Percentiles rank a stretch among this genome's conserved stretches.
Conservation (phyloP, 1,140 invertebrate genomes). For the Caenorhabditis latens region DNA sequence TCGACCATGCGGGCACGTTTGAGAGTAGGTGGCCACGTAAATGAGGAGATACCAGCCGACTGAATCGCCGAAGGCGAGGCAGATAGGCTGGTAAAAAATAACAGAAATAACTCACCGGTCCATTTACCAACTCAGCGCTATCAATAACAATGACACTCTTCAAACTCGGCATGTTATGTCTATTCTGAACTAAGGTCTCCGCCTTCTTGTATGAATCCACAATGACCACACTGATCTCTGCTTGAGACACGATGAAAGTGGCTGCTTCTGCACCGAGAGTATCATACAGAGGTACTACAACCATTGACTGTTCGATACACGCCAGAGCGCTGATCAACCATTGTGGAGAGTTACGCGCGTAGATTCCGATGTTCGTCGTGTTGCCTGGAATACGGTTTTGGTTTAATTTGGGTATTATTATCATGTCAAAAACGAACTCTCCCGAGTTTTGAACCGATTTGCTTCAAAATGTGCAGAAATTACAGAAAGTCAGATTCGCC, state of each 20-base stretch:
- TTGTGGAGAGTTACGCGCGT: conserved; percentile 93
- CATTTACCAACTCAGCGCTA: not conserved
- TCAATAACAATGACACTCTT: conserved; percentile 29
- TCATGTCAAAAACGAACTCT: too few species aligned
- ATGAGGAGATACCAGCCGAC: too few species aligned
- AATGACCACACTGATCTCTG: conserved; percentile 67
- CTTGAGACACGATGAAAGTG: conserved; percentile 92
- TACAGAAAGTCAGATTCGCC: too few species aligned
- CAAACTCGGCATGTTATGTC: not conserved
- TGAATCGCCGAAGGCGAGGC: too few species aligned
- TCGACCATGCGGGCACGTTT: too few species aligned
- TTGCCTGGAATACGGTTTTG: conserved; percentile 83
- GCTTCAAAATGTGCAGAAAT: too few species aligned
- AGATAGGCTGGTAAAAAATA: too few species aligned
- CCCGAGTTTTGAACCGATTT: too few species aligned
- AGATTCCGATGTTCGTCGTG: conserved; percentile 87
- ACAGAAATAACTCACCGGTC: not conserved
- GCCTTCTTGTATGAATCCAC: conserved; percentile 47
- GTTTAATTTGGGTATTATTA: too few species aligned
- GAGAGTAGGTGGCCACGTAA: too few species aligned
- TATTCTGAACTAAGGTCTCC: not conserved
- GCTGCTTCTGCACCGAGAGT: conserved; percentile 95
- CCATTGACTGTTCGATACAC: conserved; percentile 92
- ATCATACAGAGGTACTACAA: conserved; percentile 95
- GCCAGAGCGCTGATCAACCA: conserved; percentile 94